Percentiles rank a stretch among this genome's conserved stretches.
Conservation (phyloP, 2,888 invertebrate species). For the Aspidapion aeneum region DNA sequence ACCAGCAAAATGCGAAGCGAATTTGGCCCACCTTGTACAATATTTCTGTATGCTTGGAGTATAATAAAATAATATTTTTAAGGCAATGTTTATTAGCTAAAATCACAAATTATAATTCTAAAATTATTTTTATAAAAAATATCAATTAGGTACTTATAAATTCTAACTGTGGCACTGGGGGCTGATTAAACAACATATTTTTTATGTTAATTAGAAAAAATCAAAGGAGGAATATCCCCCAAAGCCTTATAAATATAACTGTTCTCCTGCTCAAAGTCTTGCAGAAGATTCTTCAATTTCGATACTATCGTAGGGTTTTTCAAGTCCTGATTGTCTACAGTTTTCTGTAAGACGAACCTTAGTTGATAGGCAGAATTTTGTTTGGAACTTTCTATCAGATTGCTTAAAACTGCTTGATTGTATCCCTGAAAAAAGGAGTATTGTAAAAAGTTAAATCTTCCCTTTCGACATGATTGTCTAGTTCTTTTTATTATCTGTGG, state of each 20-base stretch:
- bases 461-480: no score
- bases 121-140: no score
- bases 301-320: slow-evolving; percentile 57
- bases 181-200: background rate
- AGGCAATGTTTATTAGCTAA: no score
- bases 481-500: no score
- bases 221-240: slow-evolving; percentile 56
- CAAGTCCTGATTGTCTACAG: slow-evolving; percentile 57
- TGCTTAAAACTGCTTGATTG: slow-evolving; percentile 55
- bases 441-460: slow-evolving; percentile 6
- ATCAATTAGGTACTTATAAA: no score
- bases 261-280: slow-evolving; percentile 55
- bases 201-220: slow-evolving; percentile 33
- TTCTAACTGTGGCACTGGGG: background rate
- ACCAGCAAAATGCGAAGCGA: no score
- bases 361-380: slow-evolving; percentile 60
- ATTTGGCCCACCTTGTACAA: no score
- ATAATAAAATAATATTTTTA: no score
- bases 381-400: slow-evolving; percentile 53
- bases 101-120: no score
- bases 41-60: no score
- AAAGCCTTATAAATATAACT: slow-evolving; percentile 57
- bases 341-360: slow-evolving; percentile 54
- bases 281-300: slow-evolving; percentile 53
- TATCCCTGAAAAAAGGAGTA: slow-evolving; percentile 53